Conservation (phyloP, 2,113 vertebrate genomes). For the Equus przewalskii region DNA sequence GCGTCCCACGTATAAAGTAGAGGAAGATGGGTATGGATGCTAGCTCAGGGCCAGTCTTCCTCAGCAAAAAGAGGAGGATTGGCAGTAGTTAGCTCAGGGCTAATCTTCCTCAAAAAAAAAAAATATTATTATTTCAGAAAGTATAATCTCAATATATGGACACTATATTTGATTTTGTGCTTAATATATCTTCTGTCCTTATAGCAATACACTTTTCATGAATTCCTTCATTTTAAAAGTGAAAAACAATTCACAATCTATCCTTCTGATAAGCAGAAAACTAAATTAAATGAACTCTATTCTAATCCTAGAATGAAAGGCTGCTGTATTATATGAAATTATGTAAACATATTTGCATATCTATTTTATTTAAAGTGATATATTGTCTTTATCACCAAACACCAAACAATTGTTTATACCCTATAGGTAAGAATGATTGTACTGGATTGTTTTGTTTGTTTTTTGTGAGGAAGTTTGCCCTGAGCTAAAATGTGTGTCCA, state of each 20-base stretch:
- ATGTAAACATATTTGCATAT: background rate
- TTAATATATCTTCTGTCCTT: background rate
- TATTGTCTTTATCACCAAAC: background rate
- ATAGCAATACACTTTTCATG: background rate
- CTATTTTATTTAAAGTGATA: conserved; percentile 4
- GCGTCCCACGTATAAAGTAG: no score
- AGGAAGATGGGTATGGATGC: no score
- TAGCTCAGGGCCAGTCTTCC: no score
- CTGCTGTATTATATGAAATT: background rate
- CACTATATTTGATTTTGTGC: background rate
- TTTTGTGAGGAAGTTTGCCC: no score
- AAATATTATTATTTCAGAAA: background rate
- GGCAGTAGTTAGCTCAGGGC: no score
- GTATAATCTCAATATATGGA: background rate
- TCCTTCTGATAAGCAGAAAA: background rate
- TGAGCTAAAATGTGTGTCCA: no score
- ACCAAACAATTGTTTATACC: background rate
- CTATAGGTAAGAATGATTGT: background rate
- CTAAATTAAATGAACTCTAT: background rate
- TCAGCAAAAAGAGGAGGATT: no score
- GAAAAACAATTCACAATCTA: background rate
- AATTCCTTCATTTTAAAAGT: conserved; percentile 37
- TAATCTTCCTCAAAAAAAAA: no score
- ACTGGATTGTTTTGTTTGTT: background rate
- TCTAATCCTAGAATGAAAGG: background rate